Base-by-base conservation (phyloP, 2,113 vertebrate species). In the Porphyrio hochstetteri region DNA sequence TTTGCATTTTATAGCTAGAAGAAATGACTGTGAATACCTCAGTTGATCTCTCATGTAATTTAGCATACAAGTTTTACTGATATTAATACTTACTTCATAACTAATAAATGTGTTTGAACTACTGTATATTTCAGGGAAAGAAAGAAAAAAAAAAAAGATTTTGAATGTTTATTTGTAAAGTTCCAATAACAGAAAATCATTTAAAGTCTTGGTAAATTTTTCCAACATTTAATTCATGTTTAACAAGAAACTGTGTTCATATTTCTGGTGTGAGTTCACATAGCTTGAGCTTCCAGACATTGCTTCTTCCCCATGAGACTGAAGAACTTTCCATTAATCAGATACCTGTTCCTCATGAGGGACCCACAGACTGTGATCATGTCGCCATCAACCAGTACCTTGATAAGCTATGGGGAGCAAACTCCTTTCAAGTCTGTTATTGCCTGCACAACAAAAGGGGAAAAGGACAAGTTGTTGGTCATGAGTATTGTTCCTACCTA, bases 21-120 rank as follows among this genome's bases (percentile, higher is more conserved):
- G 14, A 29, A 83, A 60, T 53, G 16, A 28, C 17, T 38, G 28
- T 48, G n/a, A 11, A 56, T 55, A 42, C 35, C 27, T 61, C 2
- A 1, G 3, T 40, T 42, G 21, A 46, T 12, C 8, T 83, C 9
- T 53, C 5, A 1, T 0, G 1, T 63, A 3, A 56, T 36, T 68
- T 3, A 5, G 48, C 56, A 69, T 3, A 50, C 5, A 33, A 64
- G 18, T 56, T 31, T 29, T 72, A 38, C 20, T 38, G 16, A 69
- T 75, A 46, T 40, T 13, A 64, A 35, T 27, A 24, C 28, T 59
- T 68, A 79, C 16, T 70, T 82, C 38, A 64, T 24, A 31, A 27
- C 10, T 76, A 65, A 60, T 14, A 71, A 21, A 33, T 36, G 6
- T 35, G 8, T 23, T 33, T 55, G n/a, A 70, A 65, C 24, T 63